phyloP scores from a whole-genome alignment of 2,888 invertebrate species.

The Pedicia rivosa region DNA sequence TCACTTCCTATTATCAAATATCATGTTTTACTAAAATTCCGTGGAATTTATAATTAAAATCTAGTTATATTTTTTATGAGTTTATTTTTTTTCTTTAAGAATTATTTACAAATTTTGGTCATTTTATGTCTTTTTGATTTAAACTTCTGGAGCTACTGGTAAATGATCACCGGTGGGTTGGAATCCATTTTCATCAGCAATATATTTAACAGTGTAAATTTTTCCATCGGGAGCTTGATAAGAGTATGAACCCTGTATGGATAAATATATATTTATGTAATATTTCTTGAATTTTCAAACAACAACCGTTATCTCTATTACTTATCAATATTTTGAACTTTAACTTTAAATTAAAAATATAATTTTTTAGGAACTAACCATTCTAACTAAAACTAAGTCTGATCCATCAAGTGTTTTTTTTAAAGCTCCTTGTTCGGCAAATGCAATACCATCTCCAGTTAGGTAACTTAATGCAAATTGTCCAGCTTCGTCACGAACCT shows the following conservation, averaged over 20 bases:
- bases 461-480: slow-evolving; percentile 11
- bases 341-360: neutral
- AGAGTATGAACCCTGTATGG: slow-evolving; percentile 7
- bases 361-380: slow-evolving; percentile 2
- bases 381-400: slow-evolving; percentile 7
- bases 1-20: no score
- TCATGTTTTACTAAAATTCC: no score
- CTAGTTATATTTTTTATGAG: neutral
- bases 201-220: slow-evolving; percentile 4
- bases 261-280: neutral
- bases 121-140: no score
- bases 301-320: neutral
- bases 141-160: slow-evolving; percentile 6
- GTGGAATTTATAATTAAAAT: neutral
- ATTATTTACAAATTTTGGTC: neutral
- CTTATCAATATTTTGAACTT: neutral
- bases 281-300: neutral
- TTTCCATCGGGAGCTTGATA: slow-evolving; percentile 8
- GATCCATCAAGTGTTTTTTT: slow-evolving; percentile 7
- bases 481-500: slow-evolving; percentile 10
- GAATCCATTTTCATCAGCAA: slow-evolving; percentile 11
- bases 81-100: neutral
- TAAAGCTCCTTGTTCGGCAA: slow-evolving; percentile 11
- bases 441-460: slow-evolving; percentile 7
- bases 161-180: slow-evolving; percentile 6